Percentiles rank a stretch among this genome's conserved stretches.
Conservation (phyloP, 2,113 vertebrate species). For the Gopherus evgoodei region DNA sequence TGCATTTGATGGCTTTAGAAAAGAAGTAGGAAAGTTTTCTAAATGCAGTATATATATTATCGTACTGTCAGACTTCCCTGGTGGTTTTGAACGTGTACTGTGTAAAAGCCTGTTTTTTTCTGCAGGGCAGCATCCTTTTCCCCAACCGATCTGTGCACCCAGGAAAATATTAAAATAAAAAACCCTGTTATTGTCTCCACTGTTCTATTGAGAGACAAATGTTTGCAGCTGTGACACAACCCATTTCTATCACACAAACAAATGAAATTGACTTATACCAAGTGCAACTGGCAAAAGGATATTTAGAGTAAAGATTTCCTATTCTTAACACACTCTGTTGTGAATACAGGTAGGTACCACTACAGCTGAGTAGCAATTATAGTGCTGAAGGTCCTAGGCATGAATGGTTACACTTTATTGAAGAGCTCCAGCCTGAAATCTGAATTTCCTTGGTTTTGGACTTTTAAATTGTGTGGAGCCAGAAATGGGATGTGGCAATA, state of each 20-base stretch:
- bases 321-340: background rate
- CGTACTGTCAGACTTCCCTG: background rate
- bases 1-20: background rate
- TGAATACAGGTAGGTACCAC: background rate
- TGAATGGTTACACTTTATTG: background rate
- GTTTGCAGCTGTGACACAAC: background rate
- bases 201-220: background rate
- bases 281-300: background rate
- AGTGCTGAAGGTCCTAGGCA: rapidly evolving
- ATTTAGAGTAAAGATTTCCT: constrained; percentile 15
- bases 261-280: background rate
- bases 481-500: background rate
- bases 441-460: background rate
- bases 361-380: rapidly evolving
- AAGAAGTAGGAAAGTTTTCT: background rate
- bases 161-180: background rate
- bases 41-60: background rate
- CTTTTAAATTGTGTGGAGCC: background rate
- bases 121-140: rapidly evolving
- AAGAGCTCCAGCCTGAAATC: background rate
- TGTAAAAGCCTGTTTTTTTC: background rate
- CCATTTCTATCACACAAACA: constrained; percentile 11
- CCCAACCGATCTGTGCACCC: rapidly evolving
- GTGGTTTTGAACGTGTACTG: background rate
- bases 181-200: constrained; percentile 40